phyloP scores from a whole-genome alignment of 2,113 vertebrate genomes.

The Psettodes erumei region DNA sequence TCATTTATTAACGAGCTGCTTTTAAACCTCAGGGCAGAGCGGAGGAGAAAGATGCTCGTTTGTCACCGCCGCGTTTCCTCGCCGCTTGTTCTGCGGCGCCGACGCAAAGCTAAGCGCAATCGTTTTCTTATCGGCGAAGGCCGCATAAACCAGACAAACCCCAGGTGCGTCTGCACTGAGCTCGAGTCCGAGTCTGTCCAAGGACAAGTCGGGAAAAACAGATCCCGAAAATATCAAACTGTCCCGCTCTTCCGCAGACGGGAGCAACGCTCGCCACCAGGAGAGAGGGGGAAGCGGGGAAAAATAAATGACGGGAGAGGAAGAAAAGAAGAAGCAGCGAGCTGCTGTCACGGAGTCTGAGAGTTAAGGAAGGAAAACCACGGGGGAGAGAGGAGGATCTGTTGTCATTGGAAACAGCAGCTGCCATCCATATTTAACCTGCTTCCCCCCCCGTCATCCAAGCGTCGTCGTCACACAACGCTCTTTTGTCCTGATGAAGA shows the following conservation, averaged over 20 bases:
- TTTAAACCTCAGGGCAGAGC: slow-evolving; percentile 55
- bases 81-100: slow-evolving; percentile 7
- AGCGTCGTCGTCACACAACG: no score
- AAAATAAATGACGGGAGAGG: not conserved
- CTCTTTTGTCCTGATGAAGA: no score
- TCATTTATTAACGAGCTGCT: slow-evolving; percentile 72
- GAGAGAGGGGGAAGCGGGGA: not conserved
- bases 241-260: no score
- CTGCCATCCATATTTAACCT: slow-evolving; percentile 26
- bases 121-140: no score
- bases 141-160: no score
- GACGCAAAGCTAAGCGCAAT: no score
- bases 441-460: no score
- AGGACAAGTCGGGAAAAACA: no score
- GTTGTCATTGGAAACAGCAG: slow-evolving; percentile 53
- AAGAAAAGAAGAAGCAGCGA: not conserved
- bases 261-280: no score
- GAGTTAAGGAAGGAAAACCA: slow-evolving; percentile 4
- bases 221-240: no score
- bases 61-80: slow-evolving; percentile 33
- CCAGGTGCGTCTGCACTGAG: no score
- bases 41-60: slow-evolving; percentile 19
- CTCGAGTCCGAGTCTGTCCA: no score
- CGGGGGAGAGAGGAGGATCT: not conserved
- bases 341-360: not conserved